Base-by-base conservation (phyloP, 23 tunicate species). In the Phallusia fumigata region DNA sequence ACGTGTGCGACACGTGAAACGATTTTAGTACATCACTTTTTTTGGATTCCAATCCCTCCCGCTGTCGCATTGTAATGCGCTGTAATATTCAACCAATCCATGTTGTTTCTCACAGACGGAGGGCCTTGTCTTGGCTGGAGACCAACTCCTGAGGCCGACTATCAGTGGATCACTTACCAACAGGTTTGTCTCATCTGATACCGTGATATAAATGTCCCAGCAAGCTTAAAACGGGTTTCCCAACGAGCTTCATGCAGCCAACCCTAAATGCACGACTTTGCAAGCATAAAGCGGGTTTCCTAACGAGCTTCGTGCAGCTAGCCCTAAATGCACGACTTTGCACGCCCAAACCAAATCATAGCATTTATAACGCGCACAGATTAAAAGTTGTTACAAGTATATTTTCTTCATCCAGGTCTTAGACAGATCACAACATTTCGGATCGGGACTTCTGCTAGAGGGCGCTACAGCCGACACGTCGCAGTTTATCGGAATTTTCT, bases 41-140 rank as follows among this genome's bases (percentile, higher is more conserved):
- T n/a, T n/a, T n/a, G n/a, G n/a, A n/a, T n/a, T n/a, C n/a, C n/a
- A n/a, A n/a, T n/a, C n/a, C n/a, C n/a, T n/a, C n/a, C n/a, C n/a
- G n/a, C n/a, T 58, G 69, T 6, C 8, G 2, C 69, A 6, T 6
- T 6, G 16, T 13, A 13, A 58, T 58, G 2, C 16, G 69, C 16
- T 58, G 13, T 51, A 58, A 58, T 5, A 58, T 58, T 16, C 69
- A 58, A 58, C 69, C 58, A n/a, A 40, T 40, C 8, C 47, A 40
- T 3, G 5, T 65, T 72, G 58, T 51, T 74, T 44, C 35, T 84
- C 34, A 36, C 82, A 86, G 90, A 89, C 28, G 81, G 75, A 31
- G 88, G 87, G 5, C 94, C 85, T 30, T 94, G 98, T 44, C 44
- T 86, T 10, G 98, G 98, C 0, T 85, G 87, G 86, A 69, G 98